Evolutionary conservation across 2,797 vertebrate species (phyloP).

Genomic region (Anableps anableps): DNA sequence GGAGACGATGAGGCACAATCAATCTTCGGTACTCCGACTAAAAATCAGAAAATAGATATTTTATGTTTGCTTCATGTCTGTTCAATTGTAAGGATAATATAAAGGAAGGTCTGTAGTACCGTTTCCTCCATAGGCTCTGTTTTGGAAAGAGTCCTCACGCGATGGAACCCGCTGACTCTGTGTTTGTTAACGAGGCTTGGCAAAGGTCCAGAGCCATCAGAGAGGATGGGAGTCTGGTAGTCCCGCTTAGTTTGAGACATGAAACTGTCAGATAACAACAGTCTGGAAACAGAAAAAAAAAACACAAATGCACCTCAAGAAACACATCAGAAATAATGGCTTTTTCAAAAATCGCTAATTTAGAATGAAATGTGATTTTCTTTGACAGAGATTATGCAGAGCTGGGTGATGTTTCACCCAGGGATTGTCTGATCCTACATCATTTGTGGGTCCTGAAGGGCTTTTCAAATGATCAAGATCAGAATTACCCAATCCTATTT

Average conservation of each 20-base stretch:
- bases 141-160: conserved; percentile 30
- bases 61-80: neutral
- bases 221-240: conserved; percentile 40
- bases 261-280: conserved; percentile 56
- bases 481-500: no score
- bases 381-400: no score
- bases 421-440: no score
- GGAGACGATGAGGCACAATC: conserved; percentile 37
- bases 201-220: conserved; percentile 24
- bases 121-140: neutral
- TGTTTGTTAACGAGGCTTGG: conserved; percentile 39
- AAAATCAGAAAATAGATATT: conserved; percentile 16
- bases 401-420: no score
- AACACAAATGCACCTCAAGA: neutral
- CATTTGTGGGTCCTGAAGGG: no score
- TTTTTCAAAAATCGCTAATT: neutral
- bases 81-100: neutral
- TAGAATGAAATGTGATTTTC: neutral
- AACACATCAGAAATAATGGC: neutral
- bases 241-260: conserved; percentile 58
- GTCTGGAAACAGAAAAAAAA: conserved; percentile 40
- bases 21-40: conserved; percentile 59
- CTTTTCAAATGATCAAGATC: no score
- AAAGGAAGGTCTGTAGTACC: conserved; percentile 14
- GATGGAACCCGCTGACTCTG: conserved; percentile 48